Conservation (phyloP, 2,888 invertebrate genomes). For the Parnassius apollo region DNA sequence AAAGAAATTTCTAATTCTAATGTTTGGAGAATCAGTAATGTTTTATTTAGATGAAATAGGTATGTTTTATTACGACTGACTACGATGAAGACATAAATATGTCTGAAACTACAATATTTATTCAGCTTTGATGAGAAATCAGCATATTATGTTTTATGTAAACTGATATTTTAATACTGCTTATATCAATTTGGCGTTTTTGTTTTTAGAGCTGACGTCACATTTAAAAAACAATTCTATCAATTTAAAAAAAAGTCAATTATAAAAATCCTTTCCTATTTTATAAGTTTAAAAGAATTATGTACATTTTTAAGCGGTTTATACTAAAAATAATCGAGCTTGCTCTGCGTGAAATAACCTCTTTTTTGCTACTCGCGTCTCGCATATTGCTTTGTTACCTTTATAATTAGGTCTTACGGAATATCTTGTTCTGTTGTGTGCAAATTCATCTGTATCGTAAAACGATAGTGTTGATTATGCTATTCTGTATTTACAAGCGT, state of each 20-base stretch:
- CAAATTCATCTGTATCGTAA: constrained; percentile 4
- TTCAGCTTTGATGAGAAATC: no score
- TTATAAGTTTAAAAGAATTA: no score
- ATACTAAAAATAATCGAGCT: no score
- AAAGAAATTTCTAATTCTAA: constrained; percentile 15
- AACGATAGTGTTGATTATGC: constrained; percentile 7
- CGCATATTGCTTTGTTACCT: constrained; percentile 7
- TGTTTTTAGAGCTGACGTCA: no score
- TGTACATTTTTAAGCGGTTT: no score
- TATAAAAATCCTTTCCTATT: no score
- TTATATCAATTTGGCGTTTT: no score
- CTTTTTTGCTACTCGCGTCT: background rate
- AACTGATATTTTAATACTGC: no score
- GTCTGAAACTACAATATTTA: no score
- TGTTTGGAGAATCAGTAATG: constrained; percentile 7
- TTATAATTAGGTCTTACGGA: constrained; percentile 11
- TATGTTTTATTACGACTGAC: background rate
- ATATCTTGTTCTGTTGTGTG: constrained; percentile 8
- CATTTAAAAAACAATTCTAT: no score
- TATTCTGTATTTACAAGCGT: constrained; percentile 8
- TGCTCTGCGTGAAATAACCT: background rate
- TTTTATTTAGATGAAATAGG: background rate
- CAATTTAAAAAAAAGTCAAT: no score
- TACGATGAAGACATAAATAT: background rate
- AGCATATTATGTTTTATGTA: no score